phyloP scores from a whole-genome alignment of 2,113 vertebrate genomes.

The Mesitornis unicolor region DNA sequence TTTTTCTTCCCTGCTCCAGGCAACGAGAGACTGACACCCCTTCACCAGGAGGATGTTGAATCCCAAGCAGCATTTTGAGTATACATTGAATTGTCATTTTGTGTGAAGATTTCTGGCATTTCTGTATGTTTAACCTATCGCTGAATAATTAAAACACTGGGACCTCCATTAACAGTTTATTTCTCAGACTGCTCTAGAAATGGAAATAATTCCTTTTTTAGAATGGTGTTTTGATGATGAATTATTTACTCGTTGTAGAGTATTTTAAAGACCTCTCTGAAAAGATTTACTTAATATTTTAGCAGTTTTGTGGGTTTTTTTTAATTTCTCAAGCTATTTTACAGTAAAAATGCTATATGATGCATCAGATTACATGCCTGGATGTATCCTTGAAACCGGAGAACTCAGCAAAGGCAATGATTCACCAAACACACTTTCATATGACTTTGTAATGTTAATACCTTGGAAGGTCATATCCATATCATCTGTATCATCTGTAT shows the following conservation, averaged over 20 bases:
- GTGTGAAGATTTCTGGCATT: background rate
- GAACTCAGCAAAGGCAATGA: background rate
- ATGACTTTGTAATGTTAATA: background rate
- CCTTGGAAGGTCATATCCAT: background rate
- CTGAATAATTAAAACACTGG: background rate
- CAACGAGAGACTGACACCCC: background rate
- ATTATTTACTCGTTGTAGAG: background rate
- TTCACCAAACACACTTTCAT: background rate
- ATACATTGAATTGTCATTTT: background rate
- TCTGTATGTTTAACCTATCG: background rate
- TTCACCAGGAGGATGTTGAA: background rate
- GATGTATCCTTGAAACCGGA: accelerated
- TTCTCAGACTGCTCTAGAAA: background rate
- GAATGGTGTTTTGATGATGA: background rate
- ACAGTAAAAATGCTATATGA: background rate
- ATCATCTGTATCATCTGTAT: too few species aligned
- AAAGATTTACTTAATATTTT: background rate
- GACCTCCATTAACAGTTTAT: background rate
- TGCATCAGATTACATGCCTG: background rate
- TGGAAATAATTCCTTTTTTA: background rate
- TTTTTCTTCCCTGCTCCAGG: background rate
- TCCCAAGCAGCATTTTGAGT: background rate
- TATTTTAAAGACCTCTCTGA: background rate
- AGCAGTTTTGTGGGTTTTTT: too few species aligned
- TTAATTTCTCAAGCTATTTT: background rate